Base-by-base conservation (phyloP, 1,140 invertebrate species). In the Pollicipes pollicipes region DNA sequence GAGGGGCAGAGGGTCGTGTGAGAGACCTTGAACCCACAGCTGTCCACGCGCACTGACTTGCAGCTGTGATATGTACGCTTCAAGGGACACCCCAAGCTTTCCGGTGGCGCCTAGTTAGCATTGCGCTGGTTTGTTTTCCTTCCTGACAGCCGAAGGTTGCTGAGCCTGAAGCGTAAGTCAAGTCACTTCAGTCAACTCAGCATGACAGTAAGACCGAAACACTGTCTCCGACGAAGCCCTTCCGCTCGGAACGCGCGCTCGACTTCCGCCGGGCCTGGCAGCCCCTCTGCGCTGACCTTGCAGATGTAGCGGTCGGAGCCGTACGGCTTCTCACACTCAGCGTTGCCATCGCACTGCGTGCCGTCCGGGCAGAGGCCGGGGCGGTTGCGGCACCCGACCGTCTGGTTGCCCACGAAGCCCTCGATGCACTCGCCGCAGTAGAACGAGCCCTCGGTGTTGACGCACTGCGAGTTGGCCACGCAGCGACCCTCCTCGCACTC, bases 401-500 rank as follows among this genome's bases (percentile, higher is more conserved):
- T 84, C 77, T 89, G 88, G 79, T 90, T 89, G 1, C 89, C 88
- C 13, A 83, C 75, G 78, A 81, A 84, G 70, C 87, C 80, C 68
- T 80, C 80, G 45, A 81, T 76, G 74, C 85, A 84, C 27, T 82
- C 80, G 68, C 85, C 84, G 76, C 89, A 91, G n/a, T 79, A 76
- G 76, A 83, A 88, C 0, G 86, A 87, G 10, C 88, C 89, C 85
- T 85, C 84, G 24, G 85, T 89, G 78, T 95, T 95, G 30, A 87
- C 81, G 77, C 93, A 95, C 10, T 83, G 77, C 3, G 90, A 89
- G 77, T 93, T 83, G 24, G 82, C 81, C 3, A 85, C 87, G 78
- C 95, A 98, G 66, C 81, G 78, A 3, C 87, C 86, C 72, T 86
- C 83, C 0, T 83, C 81, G 77, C 95, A 97, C 78, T 97, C 94